Base-by-base conservation (phyloP, 2,888 invertebrate species). In the Stenolophus ochropezus region DNA sequence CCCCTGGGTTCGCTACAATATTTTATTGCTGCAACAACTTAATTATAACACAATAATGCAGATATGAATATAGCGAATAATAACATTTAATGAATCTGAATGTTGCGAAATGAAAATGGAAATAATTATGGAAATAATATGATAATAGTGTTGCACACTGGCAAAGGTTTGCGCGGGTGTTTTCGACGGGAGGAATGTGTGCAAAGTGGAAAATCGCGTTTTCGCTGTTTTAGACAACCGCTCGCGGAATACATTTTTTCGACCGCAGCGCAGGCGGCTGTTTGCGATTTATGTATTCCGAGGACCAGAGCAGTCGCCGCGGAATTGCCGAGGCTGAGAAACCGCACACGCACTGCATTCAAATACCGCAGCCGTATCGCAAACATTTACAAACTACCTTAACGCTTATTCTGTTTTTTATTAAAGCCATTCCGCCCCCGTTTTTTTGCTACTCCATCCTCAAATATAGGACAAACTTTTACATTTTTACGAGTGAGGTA, bases 201-300 rank as follows among this genome's bases (percentile, higher is more conserved):
- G 73, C 51, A 73, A 73, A 73, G 73, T 80, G 80, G 56, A 56
- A 73, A 80, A 80, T 27, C 56, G 73, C 20, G 73, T 80, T 47
- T 80, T 42, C 33, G 33, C 33, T 80, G 80, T 80, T 80, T 80
- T 56, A 80, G 80, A 80, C 80, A 80, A 80, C 42, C 58, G 80
- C 73, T 73, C 73, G 42, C 47, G 56, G 79, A 80, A 80, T 80
- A 80, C 80, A 80, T 80, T 80, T 80, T 78, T 80, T 80, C 80
- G 71, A 77, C 73, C 80, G 56, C 73, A 80, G 16, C 80, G 23
- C 69, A 42, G 0, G 65, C 73, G 79, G 27, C 51, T 79, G 79
- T 73, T 80, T 79, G 47, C 73, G 47, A 80, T 80, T 80, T 80
- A 80, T 80, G 69, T 80, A 80, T 80, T 80, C 80, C 80, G 73